A percentile compares a stretch with the other conserved stretches of the same genome.
phyloP scores from a whole-genome alignment of 2,888 invertebrate genomes.

The Apocheima hispidaria region DNA sequence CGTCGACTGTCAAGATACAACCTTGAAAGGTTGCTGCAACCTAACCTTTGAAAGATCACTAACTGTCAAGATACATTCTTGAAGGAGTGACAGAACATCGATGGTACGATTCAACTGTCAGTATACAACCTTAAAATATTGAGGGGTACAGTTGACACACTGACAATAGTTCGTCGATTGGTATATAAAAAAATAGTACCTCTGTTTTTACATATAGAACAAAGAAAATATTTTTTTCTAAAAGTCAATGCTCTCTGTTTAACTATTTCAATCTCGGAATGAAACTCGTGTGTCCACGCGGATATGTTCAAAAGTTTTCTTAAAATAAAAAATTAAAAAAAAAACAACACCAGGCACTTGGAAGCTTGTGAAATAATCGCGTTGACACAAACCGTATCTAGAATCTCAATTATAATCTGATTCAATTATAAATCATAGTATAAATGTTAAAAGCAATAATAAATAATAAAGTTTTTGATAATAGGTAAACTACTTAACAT shows the following conservation, averaged over 20 bases:
- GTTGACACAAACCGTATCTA: constrained; percentile 36
- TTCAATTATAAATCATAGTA: constrained; percentile 45
- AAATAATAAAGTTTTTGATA: constrained; percentile 51
- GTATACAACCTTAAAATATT: constrained; percentile 1
- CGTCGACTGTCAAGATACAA: background rate
- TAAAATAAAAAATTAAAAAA: background rate
- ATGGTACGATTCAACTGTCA: background rate
- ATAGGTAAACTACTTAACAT: constrained; percentile 53
- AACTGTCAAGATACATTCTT: no score
- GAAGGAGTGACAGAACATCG: background rate
- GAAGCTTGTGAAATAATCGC: constrained; percentile 51
- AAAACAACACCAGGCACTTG: constrained; percentile 3
- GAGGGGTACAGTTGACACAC: constrained; percentile 6
- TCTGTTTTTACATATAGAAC: background rate
- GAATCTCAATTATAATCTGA: constrained; percentile 48
- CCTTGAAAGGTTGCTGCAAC: background rate
- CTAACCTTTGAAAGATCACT: background rate
- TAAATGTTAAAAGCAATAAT: constrained; percentile 54
- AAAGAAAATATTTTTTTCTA: constrained; percentile 30
- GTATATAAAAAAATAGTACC: background rate
- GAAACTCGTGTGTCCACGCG: constrained; percentile 42
- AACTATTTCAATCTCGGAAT: constrained; percentile 38
- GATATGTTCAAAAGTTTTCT: constrained; percentile 49
- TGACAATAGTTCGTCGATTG: constrained; percentile 1
- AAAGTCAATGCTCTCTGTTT: constrained; percentile 37